Evolutionary conservation across 2,113 vertebrate genomes (phyloP).

Genomic region (Pachycephala philippinensis): DNA sequence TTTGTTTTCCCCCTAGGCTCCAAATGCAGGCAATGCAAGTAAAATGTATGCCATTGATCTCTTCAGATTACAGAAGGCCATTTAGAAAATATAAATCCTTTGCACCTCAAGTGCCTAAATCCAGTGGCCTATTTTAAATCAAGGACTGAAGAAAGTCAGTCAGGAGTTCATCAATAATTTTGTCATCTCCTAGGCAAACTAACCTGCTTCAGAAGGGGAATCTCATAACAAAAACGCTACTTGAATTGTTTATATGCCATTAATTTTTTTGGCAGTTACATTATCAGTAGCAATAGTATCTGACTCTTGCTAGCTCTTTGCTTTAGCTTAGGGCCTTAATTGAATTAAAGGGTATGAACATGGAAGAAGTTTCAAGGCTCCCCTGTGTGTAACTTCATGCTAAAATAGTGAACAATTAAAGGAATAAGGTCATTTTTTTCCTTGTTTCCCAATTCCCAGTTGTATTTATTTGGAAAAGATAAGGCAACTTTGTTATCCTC

Average conservation of each 20-base stretch:
- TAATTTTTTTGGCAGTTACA: constrained; percentile 24
- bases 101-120: neutral
- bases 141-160: neutral
- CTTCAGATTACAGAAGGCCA: neutral
- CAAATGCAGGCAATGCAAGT: neutral
- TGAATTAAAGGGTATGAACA: constrained; percentile 53
- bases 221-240: neutral
- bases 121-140: neutral
- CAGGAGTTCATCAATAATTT: neutral
- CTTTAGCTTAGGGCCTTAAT: constrained; percentile 50
- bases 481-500: neutral
- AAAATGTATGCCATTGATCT: constrained; percentile 11
- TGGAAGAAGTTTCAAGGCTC: constrained; percentile 41
- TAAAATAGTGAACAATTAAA: constrained; percentile 26
- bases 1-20: constrained; percentile 6
- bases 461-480: neutral
- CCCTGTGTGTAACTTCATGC: neutral
- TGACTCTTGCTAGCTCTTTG: constrained; percentile 35
- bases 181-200: neutral
- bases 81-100: constrained; percentile 27
- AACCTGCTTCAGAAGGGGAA: neutral
- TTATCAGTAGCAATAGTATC: constrained; percentile 38
- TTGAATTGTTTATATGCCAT: constrained; percentile 20
- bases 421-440: neutral
- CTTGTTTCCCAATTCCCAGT: neutral